Conservation (phyloP, 23 tunicate genomes). For the Botrylloides violaceus region DNA sequence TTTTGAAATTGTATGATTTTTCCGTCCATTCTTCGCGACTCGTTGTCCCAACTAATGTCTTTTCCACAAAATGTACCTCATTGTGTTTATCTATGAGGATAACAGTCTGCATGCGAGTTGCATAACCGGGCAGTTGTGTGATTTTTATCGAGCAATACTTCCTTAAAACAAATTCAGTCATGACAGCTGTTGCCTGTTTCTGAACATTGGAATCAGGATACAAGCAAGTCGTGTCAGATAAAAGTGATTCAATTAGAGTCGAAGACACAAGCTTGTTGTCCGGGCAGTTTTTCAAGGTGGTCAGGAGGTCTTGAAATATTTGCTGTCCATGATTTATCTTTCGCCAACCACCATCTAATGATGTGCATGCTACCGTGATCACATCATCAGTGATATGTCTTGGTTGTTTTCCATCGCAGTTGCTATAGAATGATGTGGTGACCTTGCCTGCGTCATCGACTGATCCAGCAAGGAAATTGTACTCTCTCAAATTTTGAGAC, state of each 20-base stretch:
- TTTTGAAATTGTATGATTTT: constrained; percentile 5
- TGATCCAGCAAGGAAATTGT: constrained; percentile 55
- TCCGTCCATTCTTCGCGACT: not conserved
- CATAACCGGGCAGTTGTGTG: constrained; percentile 33
- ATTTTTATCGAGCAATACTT: constrained; percentile 63
- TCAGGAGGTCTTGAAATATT: constrained; percentile 22
- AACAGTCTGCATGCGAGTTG: constrained; percentile 66
- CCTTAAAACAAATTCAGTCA: constrained; percentile 16
- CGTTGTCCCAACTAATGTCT: not conserved
- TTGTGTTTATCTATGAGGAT: constrained; percentile 56
- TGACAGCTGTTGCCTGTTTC: constrained; percentile 7
- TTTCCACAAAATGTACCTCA: constrained; percentile 28
- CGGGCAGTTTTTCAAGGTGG: not conserved
- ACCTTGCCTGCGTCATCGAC: constrained; percentile 14
- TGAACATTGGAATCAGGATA: constrained; percentile 56
- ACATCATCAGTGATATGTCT: constrained; percentile 11
- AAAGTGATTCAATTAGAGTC: constrained; percentile 20
- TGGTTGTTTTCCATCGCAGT: constrained; percentile 24
- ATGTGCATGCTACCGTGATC: constrained; percentile 41
- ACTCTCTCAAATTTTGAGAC: constrained; percentile 16
- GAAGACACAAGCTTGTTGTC: not conserved
- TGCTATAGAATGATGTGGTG: constrained; percentile 31
- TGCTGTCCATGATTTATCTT: constrained; percentile 35
- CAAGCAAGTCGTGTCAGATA: constrained; percentile 44
- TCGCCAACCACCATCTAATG: constrained; percentile 46